phyloP scores from a whole-genome alignment of 2,113 vertebrate genomes.

The Kobus ellipsiprymnus region DNA sequence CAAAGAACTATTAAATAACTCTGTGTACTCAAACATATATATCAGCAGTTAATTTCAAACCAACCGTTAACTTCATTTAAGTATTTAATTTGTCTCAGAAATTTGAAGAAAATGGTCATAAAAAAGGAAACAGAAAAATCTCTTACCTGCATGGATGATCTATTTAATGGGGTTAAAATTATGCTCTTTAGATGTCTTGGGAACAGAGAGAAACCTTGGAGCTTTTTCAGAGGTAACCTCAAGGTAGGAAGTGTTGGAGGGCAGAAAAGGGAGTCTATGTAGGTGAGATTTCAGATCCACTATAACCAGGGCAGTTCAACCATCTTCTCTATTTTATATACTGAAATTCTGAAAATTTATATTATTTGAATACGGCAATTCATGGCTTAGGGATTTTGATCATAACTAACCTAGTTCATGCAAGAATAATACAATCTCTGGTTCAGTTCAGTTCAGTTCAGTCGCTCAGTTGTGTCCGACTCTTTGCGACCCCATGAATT shows the following conservation, averaged over 20 bases:
- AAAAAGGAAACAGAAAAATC: slow-evolving; percentile 28
- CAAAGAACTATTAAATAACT: slow-evolving; percentile 38
- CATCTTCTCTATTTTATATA: neutral
- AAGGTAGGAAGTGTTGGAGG: neutral
- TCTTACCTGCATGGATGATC: neutral
- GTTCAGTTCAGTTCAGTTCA: neutral
- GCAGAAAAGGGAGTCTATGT: neutral
- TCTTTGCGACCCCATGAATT: no score
- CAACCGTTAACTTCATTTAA: slow-evolving; percentile 45
- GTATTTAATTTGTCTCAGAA: slow-evolving; percentile 56
- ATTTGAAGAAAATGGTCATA: slow-evolving; percentile 41
- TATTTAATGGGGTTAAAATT: neutral
- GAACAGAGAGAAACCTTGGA: neutral
- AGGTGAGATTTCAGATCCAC: neutral
- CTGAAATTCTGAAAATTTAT: neutral
- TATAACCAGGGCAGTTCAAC: neutral
- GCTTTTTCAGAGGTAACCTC: neutral
- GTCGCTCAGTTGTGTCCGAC: no score
- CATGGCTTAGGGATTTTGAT: neutral
- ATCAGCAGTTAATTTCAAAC: slow-evolving; percentile 55
- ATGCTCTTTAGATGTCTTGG: neutral
- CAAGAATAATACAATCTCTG: neutral
- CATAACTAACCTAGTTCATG: neutral
- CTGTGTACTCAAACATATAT: neutral
- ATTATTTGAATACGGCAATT: neutral